Evolutionary conservation across 2,797 vertebrate species (phyloP).

Genomic region (Vespertilio murinus): DNA sequence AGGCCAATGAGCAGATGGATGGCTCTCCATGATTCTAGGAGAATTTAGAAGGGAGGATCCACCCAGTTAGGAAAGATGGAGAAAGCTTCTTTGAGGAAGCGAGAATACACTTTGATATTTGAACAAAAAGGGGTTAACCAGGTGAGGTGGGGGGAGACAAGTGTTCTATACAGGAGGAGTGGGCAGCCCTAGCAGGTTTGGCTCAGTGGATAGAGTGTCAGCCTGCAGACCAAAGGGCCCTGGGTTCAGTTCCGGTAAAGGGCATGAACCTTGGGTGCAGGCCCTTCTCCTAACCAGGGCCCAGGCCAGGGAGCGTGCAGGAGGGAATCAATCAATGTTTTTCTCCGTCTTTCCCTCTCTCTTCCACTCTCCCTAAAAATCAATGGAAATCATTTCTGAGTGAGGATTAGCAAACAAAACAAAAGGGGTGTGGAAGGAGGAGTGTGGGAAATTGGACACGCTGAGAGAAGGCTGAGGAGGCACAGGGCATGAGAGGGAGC

Average conservation of each 20-base stretch:
- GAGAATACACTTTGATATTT: neutral
- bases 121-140: neutral
- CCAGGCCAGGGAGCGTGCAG: too few relatives aligned
- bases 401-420: too few relatives aligned
- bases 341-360: too few relatives aligned
- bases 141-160: neutral
- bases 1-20: neutral
- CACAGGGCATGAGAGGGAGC: neutral
- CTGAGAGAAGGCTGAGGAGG: neutral
- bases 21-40: neutral
- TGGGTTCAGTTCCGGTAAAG: too few relatives aligned
- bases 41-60: neutral
- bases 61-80: neutral
- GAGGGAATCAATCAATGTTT: too few relatives aligned
- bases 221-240: too few relatives aligned
- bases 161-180: neutral
- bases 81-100: neutral
- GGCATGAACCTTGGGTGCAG: too few relatives aligned
- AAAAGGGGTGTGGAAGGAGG: neutral
- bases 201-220: too few relatives aligned
- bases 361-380: too few relatives aligned
- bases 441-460: neutral
- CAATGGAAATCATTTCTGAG: too few relatives aligned
- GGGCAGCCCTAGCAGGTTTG: neutral
- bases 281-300: too few relatives aligned